Evolutionary conservation across 2,888 invertebrate genomes (phyloP).

Genomic region (Rutpela maculata): DNA sequence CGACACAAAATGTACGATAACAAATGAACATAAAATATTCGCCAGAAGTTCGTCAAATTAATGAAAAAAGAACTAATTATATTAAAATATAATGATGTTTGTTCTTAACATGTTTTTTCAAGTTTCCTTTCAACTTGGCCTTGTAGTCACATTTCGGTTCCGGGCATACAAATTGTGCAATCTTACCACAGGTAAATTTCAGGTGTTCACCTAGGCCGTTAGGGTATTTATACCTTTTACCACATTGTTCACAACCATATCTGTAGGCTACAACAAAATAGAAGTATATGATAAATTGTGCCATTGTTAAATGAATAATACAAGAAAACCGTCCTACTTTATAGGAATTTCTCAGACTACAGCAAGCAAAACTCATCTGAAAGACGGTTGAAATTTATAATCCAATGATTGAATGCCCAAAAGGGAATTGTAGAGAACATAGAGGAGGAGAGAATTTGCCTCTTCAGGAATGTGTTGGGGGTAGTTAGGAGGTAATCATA

Average conservation of each 20-base stretch:
- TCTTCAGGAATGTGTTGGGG: no score
- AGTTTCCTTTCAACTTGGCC: conserved; percentile 52
- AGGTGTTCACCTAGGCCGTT: conserved; percentile 39
- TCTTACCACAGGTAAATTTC: conserved; percentile 38
- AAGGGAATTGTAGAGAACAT: no score
- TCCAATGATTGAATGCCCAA: no score
- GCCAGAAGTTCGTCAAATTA: no score
- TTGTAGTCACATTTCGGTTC: conserved; percentile 51
- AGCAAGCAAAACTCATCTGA: no score
- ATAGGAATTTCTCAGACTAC: neutral
- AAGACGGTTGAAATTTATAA: no score
- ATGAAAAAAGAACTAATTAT: no score
- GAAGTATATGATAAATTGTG: neutral
- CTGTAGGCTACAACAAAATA: neutral
- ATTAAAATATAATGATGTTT: neutral
- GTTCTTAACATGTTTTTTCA: conserved; percentile 42
- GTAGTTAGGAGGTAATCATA: no score
- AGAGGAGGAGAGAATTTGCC: no score
- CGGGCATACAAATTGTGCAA: conserved; percentile 53
- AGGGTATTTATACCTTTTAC: conserved; percentile 23
- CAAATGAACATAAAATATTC: no score
- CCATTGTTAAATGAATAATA: neutral
- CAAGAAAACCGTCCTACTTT: neutral
- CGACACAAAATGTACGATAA: no score
- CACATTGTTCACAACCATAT: conserved; percentile 18